Evolutionary conservation across 2,797 vertebrate species (phyloP), one percentile per base, ranked within the genome.

Genomic region (Pteronotus mesoamericanus): DNA sequence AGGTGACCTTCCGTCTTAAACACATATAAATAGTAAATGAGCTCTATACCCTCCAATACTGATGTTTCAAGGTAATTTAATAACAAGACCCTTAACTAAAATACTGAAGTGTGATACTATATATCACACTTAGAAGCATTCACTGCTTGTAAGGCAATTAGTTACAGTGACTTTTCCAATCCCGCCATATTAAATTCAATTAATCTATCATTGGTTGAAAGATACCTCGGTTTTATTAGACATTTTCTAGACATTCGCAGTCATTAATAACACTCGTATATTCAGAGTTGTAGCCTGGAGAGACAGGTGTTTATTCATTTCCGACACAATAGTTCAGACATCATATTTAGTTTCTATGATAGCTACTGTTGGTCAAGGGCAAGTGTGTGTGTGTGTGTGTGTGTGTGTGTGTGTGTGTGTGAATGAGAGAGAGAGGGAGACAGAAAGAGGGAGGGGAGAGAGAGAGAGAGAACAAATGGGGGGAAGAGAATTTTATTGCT

Each of bases 11-110:
- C 55, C 78, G 97, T 97, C 91, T 86, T 44, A 91, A 93, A 51
- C 90, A 75, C n/a, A 97, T 91, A 96, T 89, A 96, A 95, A 94
- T 32, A 97, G 53, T 92, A 84, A 97, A 96, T 95, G 97, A 96
- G 39, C 2, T 80, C 94, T 53, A 77, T 94, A 95, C 86, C 79
- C 89, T 93, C 86, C 69, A 93, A 68, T 55, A 80, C 46, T 94
- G 97, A 97, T 75, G 44, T 95, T 97, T 96, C 77, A 75, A 96
- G 93, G 64, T 91, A 97, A 97, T 97, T 97, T 97, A 94, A 95
- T 96, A 97, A 96, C 59, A 97, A 88, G 3, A 97, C 15, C 84
- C 94, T 97, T 96, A 95, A 83, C 83, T 97, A 92, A 97, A 97
- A 92, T 91, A 48, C 51, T 91, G 14, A 84, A 34, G 10, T 91